These are phyloP conservation scores for Lordiphosa andalusiaca DNA, from an alignment of 2,888 invertebrate genomes.

Conservation along the genomic window DNA sequence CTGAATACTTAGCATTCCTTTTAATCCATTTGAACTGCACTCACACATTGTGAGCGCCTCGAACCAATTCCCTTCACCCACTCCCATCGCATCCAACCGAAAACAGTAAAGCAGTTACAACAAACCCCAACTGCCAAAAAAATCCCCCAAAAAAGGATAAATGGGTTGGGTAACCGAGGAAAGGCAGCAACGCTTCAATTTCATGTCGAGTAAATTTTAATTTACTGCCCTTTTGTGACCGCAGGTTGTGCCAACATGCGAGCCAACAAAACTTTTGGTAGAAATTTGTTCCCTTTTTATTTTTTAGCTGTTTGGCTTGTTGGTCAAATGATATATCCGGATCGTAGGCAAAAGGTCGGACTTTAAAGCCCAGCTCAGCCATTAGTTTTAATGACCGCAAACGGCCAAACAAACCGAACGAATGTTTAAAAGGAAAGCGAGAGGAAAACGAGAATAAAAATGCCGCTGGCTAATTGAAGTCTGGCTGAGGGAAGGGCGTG, in stretches of 20 bases:
- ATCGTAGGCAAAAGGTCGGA: conserved; percentile 20
- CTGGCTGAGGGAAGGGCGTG: conserved; percentile 27
- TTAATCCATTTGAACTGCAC: no score
- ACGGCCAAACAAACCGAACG: conserved; percentile 20
- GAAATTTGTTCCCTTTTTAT: conserved; percentile 25
- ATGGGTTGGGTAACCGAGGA: conserved; percentile 4
- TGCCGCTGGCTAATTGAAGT: conserved; percentile 51
- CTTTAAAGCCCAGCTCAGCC: conserved; percentile 41
- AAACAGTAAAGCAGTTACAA: not conserved
- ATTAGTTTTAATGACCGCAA: conserved; percentile 56
- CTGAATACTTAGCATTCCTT: no score
- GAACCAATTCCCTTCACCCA: no score
- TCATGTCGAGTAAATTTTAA: conserved; percentile 70
- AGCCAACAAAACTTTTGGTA: conserved; percentile 43
- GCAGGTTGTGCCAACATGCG: conserved; percentile 56
- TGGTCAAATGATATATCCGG: conserved; percentile 58
- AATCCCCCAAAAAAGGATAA: conserved; percentile 7
- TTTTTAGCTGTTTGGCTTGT: conserved; percentile 48
- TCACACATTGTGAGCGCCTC: no score
- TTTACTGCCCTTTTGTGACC: conserved; percentile 73
- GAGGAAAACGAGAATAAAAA: conserved; percentile 24
- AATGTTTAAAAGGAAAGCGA: conserved; percentile 19
- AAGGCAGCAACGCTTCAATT: conserved; percentile 49
- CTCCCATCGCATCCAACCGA: no score
- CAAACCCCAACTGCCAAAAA: not conserved